These are phyloP conservation scores for Lytechinus pictus DNA, from an alignment of 35 echinoderm and acorn worm genomes.

Conservation along the genomic window DNA sequence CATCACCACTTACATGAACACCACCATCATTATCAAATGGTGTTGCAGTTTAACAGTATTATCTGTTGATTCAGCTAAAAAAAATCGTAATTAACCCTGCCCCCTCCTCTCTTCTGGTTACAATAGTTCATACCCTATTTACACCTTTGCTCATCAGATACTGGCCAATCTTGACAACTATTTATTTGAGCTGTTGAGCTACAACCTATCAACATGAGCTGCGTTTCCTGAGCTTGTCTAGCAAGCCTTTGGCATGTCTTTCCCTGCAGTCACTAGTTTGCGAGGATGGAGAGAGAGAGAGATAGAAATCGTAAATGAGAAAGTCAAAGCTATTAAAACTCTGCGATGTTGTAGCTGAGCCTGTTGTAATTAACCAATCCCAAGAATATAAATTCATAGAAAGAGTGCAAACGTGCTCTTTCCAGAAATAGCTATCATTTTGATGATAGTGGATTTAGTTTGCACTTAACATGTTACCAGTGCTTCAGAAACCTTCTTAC, in stretches of 20 bases:
- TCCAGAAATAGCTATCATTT: background rate
- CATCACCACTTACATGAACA: too few relatives aligned
- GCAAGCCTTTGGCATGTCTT: background rate
- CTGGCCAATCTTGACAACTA: background rate
- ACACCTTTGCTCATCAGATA: background rate
- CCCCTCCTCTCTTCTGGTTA: too few relatives aligned
- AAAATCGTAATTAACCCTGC: too few relatives aligned
- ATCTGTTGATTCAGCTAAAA: too few relatives aligned
- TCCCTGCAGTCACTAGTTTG: background rate
- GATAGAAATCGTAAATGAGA: background rate
- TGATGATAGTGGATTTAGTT: background rate
- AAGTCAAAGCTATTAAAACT: background rate
- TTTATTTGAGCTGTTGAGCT: slow-evolving; percentile 33
- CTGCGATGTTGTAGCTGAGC: too few relatives aligned
- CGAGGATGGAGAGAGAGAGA: background rate
- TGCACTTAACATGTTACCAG: background rate
- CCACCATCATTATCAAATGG: too few relatives aligned
- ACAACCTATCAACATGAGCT: slow-evolving; percentile 39
- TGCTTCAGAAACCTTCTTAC: too few relatives aligned
- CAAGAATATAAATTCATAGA: too few relatives aligned
- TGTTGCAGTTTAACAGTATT: too few relatives aligned
- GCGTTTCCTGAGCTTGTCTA: slow-evolving; percentile 15
- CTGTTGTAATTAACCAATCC: too few relatives aligned
- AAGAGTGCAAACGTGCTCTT: too few relatives aligned
- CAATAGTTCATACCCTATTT: background rate